Conservation (phyloP, 2,797 vertebrate genomes). For the Lindbergichthys nudifrons region DNA sequence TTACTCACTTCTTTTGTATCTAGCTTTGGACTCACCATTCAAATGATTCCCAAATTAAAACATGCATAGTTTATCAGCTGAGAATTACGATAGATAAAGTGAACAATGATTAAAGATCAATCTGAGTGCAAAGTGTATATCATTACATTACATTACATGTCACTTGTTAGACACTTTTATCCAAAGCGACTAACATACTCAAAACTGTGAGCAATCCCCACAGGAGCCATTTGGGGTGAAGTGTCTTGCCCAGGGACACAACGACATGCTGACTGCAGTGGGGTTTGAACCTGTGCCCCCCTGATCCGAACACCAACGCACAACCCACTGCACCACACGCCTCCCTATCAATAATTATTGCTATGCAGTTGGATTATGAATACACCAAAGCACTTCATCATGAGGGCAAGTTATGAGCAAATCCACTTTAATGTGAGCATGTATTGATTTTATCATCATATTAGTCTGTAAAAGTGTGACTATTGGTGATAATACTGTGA, state of each 20-base stretch:
- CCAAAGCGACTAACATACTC: too few species aligned
- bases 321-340: too few species aligned
- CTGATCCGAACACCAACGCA: too few species aligned
- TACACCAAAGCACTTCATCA: constrained; percentile 3
- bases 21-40: constrained; percentile 54
- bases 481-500: constrained; percentile 15
- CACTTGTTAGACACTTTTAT: too few species aligned
- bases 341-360: constrained; percentile 41
- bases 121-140: constrained; percentile 42
- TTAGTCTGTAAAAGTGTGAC: constrained; percentile 31
- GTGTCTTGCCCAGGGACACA: too few species aligned
- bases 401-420: constrained; percentile 12
- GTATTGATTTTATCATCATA: constrained; percentile 31
- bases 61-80: constrained; percentile 50
- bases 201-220: too few species aligned
- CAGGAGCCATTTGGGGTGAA: too few species aligned
- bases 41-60: constrained; percentile 57
- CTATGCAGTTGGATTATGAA: constrained; percentile 32
- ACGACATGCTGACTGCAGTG: too few species aligned
- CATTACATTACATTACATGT: too few species aligned
- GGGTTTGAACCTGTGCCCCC: too few species aligned
- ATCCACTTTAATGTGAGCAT: constrained; percentile 15
- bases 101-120: constrained; percentile 60
- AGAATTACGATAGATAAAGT: constrained; percentile 41
- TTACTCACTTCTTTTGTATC: constrained; percentile 62